Evolutionary conservation across 2,888 invertebrate genomes (phyloP), one percentile per base, ranked within the genome.

Genomic region (Drosophila dives): DNA sequence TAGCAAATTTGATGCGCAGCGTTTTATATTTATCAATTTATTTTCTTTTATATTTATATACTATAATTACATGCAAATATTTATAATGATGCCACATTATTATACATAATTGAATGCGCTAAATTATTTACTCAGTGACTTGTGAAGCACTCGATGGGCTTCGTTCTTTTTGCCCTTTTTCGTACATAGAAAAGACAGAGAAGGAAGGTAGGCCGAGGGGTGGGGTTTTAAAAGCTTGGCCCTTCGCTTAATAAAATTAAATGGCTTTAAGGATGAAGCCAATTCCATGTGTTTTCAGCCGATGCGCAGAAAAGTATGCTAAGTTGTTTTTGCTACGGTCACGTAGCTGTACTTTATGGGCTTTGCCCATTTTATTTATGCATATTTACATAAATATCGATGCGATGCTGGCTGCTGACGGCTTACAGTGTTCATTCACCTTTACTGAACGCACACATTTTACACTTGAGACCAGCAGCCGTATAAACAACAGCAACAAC

Each of bases 41-140:
- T 70, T 60, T 65, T 77, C 65, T 62, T 38, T 64, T 68, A 58
- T 62, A 55, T 58, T 23, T n/a, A 54, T 29, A 48, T 36, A 32
- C 23, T 40, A 11, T 49, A 8, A 2, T 33, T 45, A 34, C 23
- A 33, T 49, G 8, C 23, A 49, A 50, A 20, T 60, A 69, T 68
- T 65, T 62, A 59, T 23, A 23, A 45, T 45, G 38, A 49, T 42
- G 64, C 60, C 71, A 68, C 64, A 78, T 82, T 82, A 87, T 80
- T 72, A 75, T 86, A 82, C 79, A 86, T 86, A 89, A 86, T 81
- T 86, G 79, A 88, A 79, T 83, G 71, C 75, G 70, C 68, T 89
- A 71, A 81, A 83, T 84, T 81, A 84, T 86, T 86, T 77, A 86
- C 78, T 69, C 69, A 67, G 64, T 80, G 84, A 77, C 64, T 78